Percentiles rank a stretch among this genome's conserved stretches.
phyloP scores from a whole-genome alignment of 2,113 vertebrate species.

The Lucifuga dentata region DNA sequence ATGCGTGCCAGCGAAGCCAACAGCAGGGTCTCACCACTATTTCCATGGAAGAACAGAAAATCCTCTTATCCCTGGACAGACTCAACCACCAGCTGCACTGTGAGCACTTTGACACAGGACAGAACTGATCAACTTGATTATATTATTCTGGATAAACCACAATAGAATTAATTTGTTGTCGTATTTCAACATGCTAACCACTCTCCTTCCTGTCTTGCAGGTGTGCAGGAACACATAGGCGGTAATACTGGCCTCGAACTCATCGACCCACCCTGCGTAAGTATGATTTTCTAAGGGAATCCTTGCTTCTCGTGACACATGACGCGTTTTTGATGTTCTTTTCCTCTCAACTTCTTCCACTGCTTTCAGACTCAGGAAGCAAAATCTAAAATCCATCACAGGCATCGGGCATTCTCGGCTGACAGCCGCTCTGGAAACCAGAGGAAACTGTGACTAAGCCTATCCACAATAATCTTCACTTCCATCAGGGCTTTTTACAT shows the following conservation, averaged over 20 bases:
- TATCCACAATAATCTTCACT: slow-evolving; percentile 10
- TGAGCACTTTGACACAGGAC: slow-evolving; percentile 71
- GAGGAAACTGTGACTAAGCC: slow-evolving; percentile 75
- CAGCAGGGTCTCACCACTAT: slow-evolving; percentile 67
- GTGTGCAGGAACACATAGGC: slow-evolving; percentile 81
- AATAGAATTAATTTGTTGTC: neutral
- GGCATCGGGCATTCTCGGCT: slow-evolving; percentile 60
- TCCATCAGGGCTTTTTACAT: neutral
- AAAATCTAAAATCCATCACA: slow-evolving; percentile 41
- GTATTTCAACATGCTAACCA: neutral
- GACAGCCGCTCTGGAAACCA: slow-evolving; percentile 55
- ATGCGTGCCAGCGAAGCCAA: slow-evolving; percentile 32
- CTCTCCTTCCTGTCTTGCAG: slow-evolving; percentile 73
- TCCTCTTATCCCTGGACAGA: slow-evolving; percentile 87
- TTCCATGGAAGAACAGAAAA: slow-evolving; percentile 88
- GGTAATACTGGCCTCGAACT: slow-evolving; percentile 74
- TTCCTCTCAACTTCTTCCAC: neutral
- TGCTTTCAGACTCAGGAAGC: slow-evolving; percentile 64
- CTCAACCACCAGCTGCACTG: slow-evolving; percentile 88
- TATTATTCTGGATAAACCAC: neutral
- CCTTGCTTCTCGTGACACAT: neutral
- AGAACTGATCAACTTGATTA: neutral
- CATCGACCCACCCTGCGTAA: slow-evolving; percentile 80
- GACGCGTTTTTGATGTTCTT: neutral
- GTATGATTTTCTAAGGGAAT: slow-evolving; percentile 52